phyloP scores from a whole-genome alignment of 2,113 vertebrate genomes.

The Pluvianellus socialis region DNA sequence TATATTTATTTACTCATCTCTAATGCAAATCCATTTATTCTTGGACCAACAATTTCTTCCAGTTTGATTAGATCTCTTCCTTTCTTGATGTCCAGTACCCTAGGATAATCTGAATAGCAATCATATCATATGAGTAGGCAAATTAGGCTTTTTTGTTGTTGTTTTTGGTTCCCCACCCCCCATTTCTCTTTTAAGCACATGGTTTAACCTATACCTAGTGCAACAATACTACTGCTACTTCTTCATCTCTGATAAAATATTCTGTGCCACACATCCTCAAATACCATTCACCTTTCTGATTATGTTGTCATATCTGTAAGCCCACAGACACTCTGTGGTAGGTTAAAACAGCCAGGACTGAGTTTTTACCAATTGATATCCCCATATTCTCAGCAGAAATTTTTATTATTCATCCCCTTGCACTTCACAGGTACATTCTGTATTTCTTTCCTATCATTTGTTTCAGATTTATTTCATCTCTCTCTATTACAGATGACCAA shows the following conservation, averaged over 20 bases:
- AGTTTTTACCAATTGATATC: background rate
- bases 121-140: background rate
- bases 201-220: background rate
- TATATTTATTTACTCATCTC: background rate
- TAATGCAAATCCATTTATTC: background rate
- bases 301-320: background rate
- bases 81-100: background rate
- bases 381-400: background rate
- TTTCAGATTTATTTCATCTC: slow-evolving; percentile 23
- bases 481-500: background rate
- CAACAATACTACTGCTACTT: background rate
- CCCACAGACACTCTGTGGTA: background rate
- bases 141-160: fast-evolving
- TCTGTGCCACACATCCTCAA: background rate
- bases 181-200: background rate
- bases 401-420: background rate
- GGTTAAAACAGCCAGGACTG: background rate
- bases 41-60: background rate
- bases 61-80: background rate
- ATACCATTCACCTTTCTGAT: background rate
- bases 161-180: background rate
- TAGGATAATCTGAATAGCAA: background rate
- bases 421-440: background rate
- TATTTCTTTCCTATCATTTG: background rate
- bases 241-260: background rate